Evolutionary conservation across 53 echinoderm and acorn worm species (phyloP).

Genomic region (Echinometra lucunter): DNA sequence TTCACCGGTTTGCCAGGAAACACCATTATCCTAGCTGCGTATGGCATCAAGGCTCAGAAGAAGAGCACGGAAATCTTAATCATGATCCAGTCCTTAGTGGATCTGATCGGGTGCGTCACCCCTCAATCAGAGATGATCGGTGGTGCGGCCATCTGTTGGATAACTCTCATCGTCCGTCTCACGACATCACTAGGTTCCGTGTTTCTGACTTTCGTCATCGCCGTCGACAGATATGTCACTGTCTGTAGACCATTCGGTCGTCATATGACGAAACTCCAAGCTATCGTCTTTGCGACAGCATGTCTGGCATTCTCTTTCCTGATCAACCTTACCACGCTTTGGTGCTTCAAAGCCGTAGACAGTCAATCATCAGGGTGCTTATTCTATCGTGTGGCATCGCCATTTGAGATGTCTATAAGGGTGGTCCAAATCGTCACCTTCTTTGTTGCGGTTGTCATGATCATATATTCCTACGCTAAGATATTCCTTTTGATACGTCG

Average conservation of each 20-base stretch:
- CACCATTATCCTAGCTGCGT: slow-evolving; percentile 64
- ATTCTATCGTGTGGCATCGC: background rate
- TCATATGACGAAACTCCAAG: slow-evolving; percentile 21
- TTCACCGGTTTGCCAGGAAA: slow-evolving; percentile 75
- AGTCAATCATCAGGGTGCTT: background rate
- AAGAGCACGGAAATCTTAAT: slow-evolving; percentile 72
- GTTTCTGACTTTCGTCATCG: slow-evolving; percentile 29
- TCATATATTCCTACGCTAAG: slow-evolving; percentile 62
- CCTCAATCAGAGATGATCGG: slow-evolving; percentile 59
- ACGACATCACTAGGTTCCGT: background rate
- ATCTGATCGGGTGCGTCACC: slow-evolving; percentile 68
- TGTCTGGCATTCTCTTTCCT: background rate
- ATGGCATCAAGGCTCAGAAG: slow-evolving; percentile 55
- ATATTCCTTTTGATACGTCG: slow-evolving; percentile 53
- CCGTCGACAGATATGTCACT: slow-evolving; percentile 67
- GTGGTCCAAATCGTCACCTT: background rate
- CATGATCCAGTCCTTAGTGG: slow-evolving; percentile 70
- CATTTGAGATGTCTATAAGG: background rate
- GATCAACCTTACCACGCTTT: background rate
- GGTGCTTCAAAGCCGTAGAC: background rate
- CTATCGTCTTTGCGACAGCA: background rate
- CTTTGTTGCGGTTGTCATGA: background rate
- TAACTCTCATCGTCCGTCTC: background rate
- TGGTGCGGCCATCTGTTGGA: slow-evolving; percentile 2
- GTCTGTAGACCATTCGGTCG: slow-evolving; percentile 61